Percentiles rank a stretch among this genome's conserved stretches.
These are phyloP conservation scores for Arremon aurantiirostris DNA, from an alignment of 2,797 vertebrate genomes.

Conservation along the genomic window DNA sequence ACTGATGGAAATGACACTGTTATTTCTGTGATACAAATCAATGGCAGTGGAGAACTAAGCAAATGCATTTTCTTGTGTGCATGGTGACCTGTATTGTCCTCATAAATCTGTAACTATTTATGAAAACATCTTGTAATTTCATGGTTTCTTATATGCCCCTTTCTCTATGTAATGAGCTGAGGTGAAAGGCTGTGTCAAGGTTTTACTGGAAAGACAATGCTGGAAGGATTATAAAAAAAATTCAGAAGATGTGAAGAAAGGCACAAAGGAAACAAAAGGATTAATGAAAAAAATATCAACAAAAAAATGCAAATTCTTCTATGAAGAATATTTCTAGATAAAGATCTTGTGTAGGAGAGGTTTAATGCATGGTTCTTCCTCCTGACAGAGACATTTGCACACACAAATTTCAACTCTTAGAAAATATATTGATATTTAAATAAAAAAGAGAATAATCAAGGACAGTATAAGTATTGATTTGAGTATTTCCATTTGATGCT, in stretches of 20 bases:
- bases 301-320: neutral
- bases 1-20: neutral
- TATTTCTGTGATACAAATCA: neutral
- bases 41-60: neutral
- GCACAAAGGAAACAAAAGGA: neutral
- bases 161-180: neutral
- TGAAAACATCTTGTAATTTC: neutral
- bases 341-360: neutral
- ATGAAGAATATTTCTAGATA: neutral
- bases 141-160: neutral
- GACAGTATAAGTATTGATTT: neutral
- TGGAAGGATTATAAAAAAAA: neutral
- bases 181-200: neutral
- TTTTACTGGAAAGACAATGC: neutral
- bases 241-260: neutral
- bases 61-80: neutral
- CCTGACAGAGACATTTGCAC: neutral
- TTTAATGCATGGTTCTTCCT: neutral
- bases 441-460: neutral
- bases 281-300: neutral
- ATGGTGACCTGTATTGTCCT: neutral
- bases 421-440: neutral
- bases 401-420: neutral
- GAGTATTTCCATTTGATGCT: neutral
- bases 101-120: neutral